A percentile compares a stretch with the other conserved stretches of the same genome.
Evolutionary conservation across 2,113 vertebrate species (phyloP).

Genomic region (Naja naja): DNA sequence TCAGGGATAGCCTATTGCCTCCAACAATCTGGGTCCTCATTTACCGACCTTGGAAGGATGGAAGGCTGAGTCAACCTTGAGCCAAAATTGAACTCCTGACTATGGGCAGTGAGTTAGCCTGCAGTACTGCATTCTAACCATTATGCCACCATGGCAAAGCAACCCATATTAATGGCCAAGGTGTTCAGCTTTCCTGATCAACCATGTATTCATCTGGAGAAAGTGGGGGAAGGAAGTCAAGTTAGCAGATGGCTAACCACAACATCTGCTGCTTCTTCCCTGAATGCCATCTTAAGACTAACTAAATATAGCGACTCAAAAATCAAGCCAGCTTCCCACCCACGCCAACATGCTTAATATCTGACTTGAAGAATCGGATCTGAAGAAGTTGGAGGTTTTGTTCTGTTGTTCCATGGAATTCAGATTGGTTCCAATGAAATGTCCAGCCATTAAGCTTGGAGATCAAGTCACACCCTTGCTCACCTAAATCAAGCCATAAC

Average conservation of each 20-base stretch:
- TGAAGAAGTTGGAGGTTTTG: neutral
- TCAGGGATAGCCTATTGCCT: accelerated
- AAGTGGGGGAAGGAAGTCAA: neutral
- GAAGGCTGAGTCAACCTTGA: neutral
- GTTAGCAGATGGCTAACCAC: neutral
- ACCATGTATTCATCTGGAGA: neutral
- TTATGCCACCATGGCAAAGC: neutral
- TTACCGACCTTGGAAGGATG: neutral
- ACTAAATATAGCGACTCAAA: neutral
- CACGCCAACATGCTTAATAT: neutral
- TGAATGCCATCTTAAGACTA: neutral
- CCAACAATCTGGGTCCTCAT: neutral
- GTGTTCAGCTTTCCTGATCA: neutral
- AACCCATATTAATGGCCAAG: neutral
- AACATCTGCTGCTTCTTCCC: neutral
- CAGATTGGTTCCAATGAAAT: neutral
- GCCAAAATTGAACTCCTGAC: neutral
- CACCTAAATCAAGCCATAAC: neutral
- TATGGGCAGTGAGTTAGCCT: neutral
- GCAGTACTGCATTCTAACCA: neutral
- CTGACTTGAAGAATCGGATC: neutral
- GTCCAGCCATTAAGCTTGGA: neutral
- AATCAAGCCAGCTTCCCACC: neutral
- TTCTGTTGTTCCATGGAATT: neutral
- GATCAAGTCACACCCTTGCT: neutral